Conservation (phyloP, 2,888 invertebrate genomes). For the Torymus texanus region DNA sequence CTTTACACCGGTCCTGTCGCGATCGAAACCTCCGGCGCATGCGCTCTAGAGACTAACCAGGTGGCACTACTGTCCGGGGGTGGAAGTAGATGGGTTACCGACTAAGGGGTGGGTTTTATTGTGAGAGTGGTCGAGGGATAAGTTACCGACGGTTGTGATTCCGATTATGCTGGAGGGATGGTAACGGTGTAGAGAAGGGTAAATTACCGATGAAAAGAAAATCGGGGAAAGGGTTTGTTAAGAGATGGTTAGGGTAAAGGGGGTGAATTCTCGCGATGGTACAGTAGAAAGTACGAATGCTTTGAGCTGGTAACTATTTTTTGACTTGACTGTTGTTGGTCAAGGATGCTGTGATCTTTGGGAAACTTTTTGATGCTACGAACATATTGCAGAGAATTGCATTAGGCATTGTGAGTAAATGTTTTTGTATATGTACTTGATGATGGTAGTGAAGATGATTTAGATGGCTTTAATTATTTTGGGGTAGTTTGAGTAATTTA, state of each 20-base stretch:
- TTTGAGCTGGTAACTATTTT: neutral
- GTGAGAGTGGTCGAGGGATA: too few species aligned
- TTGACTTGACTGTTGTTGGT: neutral
- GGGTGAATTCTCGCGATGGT: neutral
- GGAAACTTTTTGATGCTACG: neutral
- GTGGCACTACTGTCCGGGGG: slow-evolving; percentile 13
- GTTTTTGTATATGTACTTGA: neutral
- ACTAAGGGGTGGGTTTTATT: too few species aligned
- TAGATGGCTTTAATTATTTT: too few species aligned
- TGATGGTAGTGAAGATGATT: too few species aligned
- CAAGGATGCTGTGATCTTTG: neutral
- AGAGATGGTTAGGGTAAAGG: neutral
- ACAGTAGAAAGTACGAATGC: neutral
- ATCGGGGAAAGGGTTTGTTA: too few species aligned
- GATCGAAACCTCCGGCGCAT: slow-evolving; percentile 71
- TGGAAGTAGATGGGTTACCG: too few species aligned
- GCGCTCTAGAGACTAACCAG: slow-evolving; percentile 63
- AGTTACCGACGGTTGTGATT: too few species aligned
- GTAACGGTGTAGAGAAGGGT: too few species aligned
- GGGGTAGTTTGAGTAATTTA: too few species aligned
- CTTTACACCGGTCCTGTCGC: slow-evolving; percentile 52
- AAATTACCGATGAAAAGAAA: too few species aligned
- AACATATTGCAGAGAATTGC: neutral
- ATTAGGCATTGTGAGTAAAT: neutral
- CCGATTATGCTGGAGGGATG: too few species aligned